Evolutionary conservation across 2,888 invertebrate species (phyloP), one percentile per base, ranked within the genome.

Genomic region (Netelia melanura): DNA sequence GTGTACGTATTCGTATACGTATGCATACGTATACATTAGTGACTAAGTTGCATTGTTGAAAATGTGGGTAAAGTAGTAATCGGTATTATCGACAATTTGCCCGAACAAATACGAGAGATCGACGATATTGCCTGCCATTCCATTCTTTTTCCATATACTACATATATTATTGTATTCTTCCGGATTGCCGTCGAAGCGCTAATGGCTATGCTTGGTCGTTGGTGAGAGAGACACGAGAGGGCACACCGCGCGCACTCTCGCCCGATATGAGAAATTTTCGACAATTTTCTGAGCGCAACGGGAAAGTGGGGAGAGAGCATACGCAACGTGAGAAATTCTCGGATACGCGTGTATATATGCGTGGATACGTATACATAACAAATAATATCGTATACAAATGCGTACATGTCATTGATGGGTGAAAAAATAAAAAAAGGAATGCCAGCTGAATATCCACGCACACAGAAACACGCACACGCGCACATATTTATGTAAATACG

Each of bases 181-280:
- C 81, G 86, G 67, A 81, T 84, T 81, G 68, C 70, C 84, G 70
- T 78, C 74, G 81, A 72, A 72, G 76, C 77, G 61, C 81, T 81
- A 81, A 84, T 81, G 68, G 84, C 74, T 70, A 68, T 68, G 21
- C 54, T 23, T 23, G 11, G n/a, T 17, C 3, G 56, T n/a, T 3
- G 56, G 25, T 44, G 23, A 56, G 25, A 8, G 43, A 43, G 71
- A 30, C 25, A 52, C 48, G 78, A 64, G 48, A 38, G 71, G 38
- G 81, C 86, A 82, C 82, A 82, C 86, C 79, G 81, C 77, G 84
- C 80, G 84, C 77, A 84, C 85, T 86, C 78, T 81, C 80, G 76
- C 43, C 70, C 72, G 56, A 71, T 75, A 64, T 80, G 71, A 68
- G 64, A 78, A 80, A 71, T 85, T 79, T 78, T 72, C 78, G 78